Evolutionary conservation across 2,113 vertebrate genomes (phyloP).

Genomic region (Atrichornis clamosus): DNA sequence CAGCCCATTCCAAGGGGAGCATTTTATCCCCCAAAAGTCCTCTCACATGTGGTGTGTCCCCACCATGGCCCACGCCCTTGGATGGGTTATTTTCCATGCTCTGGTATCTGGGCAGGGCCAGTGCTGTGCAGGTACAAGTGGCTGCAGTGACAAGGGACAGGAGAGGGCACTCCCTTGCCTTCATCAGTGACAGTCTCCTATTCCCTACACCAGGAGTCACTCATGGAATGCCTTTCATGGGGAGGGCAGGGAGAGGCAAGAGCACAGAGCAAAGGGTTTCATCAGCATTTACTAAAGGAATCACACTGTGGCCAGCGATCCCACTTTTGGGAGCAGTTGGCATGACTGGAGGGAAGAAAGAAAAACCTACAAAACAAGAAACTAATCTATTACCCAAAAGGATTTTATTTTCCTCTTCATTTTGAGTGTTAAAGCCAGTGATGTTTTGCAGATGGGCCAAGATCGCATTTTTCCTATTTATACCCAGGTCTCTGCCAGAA

Average conservation of each 20-base stretch:
- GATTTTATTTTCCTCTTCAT: background rate
- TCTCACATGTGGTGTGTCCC: accelerated
- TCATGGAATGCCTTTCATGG: background rate
- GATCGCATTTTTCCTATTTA: conserved; percentile 1
- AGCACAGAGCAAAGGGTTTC: background rate
- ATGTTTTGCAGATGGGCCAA: conserved; percentile 1
- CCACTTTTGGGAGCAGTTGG: background rate
- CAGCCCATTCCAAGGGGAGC: background rate
- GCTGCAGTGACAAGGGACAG: background rate
- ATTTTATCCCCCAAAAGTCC: background rate
- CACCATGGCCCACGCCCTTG: background rate
- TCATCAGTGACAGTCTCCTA: background rate
- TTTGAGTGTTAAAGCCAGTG: background rate
- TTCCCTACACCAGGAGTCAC: background rate
- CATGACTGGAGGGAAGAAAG: background rate
- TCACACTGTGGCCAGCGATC: background rate
- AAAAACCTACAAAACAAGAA: background rate
- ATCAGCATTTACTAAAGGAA: conserved; percentile 7
- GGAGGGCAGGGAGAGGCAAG: background rate
- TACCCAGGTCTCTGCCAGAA: conserved; percentile 19
- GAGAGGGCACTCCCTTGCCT: background rate
- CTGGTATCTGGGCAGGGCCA: background rate
- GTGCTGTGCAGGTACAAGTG: background rate
- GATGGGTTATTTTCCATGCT: background rate
- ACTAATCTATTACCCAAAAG: background rate